Evolutionary conservation across 1,140 invertebrate genomes (phyloP), one percentile per base, ranked within the genome.

Genomic region (Geopemphigus sp.): DNA sequence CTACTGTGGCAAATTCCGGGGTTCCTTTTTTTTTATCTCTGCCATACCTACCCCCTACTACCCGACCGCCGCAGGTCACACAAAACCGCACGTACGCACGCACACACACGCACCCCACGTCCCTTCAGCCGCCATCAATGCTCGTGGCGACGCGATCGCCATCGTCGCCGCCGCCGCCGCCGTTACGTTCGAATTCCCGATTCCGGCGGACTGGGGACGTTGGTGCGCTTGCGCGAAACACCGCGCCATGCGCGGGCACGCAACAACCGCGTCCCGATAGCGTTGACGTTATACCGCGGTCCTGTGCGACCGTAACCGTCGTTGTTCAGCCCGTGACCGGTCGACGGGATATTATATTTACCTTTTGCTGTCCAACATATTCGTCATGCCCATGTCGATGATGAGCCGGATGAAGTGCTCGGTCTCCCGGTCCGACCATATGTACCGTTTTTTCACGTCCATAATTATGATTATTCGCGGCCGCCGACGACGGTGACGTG

Each of bases 311-410:
- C n/a, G n/a, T 39, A 39, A 39, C 32, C 32, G 32, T 39, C 32
- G 32, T 39, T 8, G 32, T 39, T 39, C 32, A 8, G 3, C 32
- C 3, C 32, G 32, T 8, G 3, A 8, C 32, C 32, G 32, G n/a
- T 8, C 32, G 32, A 3, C 32, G 32, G 3, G 32, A 50, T 11
- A 11, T 50, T 5, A 15, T 39, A n/a, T 19, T 19, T 78, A 78
- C 74, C 74, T 78, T 19, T 78, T 78, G 57, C 74, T 78, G 57
- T 78, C 74, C 74, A 78, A 29, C 74, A 78, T 78, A 57, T 78
- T 78, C 5, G 74, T 78, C 56, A 78, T 78, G 10, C 74, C 74
- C 74, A 78, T 78, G 57, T 78, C 74, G 57, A 78, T 78, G 74
- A 78, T 78, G 50, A 78, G 74, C 22, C 74, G 3, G 29, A 78